Conservation (phyloP, 2,888 invertebrate species). For the Cephus pygmeus region DNA sequence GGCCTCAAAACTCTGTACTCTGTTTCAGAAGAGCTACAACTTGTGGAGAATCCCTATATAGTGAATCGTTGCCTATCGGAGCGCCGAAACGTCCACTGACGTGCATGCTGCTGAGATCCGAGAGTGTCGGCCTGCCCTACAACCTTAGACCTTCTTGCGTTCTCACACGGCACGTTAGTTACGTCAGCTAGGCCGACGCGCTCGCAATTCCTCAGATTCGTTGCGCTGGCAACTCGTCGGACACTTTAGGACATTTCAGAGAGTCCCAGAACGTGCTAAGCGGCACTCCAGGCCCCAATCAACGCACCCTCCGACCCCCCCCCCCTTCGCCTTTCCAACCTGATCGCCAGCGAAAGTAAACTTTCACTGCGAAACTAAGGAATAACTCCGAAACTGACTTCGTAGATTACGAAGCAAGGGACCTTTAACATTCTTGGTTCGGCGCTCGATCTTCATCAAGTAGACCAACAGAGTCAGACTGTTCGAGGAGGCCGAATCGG, state of each 20-base stretch:
- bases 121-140: conserved; percentile 37
- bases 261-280: neutral
- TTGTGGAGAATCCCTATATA: no score
- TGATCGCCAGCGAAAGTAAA: neutral
- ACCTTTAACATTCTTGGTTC: neutral
- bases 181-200: neutral
- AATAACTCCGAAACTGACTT: neutral
- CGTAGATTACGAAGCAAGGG: neutral
- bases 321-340: conserved; percentile 16
- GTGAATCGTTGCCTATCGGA: no score
- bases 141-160: conserved; percentile 40
- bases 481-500: neutral
- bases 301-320: conserved; percentile 23
- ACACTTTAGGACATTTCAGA: conserved; percentile 23
- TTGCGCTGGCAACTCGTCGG: conserved; percentile 2
- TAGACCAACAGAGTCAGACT: neutral
- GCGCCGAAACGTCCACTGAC: no score
- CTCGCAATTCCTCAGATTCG: neutral
- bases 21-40: no score
- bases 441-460: neutral
- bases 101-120: no score
- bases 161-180: neutral
- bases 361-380: neutral
- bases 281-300: conserved; percentile 15
- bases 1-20: no score